Evolutionary conservation across 2,113 vertebrate species (phyloP).

Genomic region (Lepisosteus oculatus): DNA sequence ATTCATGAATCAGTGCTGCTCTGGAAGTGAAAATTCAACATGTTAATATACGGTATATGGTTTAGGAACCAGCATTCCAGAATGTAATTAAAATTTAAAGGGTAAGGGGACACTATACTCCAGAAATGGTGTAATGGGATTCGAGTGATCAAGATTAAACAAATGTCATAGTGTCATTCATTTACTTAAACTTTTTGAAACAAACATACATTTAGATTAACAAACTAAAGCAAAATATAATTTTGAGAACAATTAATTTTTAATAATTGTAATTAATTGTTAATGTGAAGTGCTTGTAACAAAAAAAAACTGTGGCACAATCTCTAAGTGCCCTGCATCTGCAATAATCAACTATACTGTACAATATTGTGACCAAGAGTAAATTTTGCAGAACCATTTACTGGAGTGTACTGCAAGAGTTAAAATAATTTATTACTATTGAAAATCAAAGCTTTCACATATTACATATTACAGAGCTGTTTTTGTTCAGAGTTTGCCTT

Average conservation of each 20-base stretch:
- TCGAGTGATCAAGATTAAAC: not conserved
- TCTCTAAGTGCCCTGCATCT: slow-evolving; percentile 41
- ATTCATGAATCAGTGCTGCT: too few relatives aligned
- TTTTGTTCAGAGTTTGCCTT: not conserved
- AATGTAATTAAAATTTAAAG: not conserved
- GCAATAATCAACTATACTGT: slow-evolving; percentile 37
- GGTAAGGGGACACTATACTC: not conserved
- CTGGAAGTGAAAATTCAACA: too few relatives aligned
- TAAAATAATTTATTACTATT: slow-evolving; percentile 29
- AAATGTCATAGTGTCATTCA: too few relatives aligned
- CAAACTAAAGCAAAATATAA: too few relatives aligned
- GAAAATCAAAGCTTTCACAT: slow-evolving; percentile 45
- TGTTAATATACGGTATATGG: too few relatives aligned
- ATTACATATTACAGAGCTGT: not conserved
- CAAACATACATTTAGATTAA: too few relatives aligned
- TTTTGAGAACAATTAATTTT: too few relatives aligned
- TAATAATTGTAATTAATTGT: too few relatives aligned
- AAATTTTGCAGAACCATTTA: slow-evolving; percentile 35
- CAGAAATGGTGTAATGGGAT: not conserved
- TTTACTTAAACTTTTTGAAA: too few relatives aligned
- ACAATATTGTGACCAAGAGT: slow-evolving; percentile 33
- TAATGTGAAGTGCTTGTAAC: too few relatives aligned
- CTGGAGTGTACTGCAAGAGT: not conserved
- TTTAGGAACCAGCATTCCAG: too few relatives aligned
- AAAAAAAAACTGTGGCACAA: slow-evolving; percentile 15